Evolutionary conservation across 2,797 vertebrate species (phyloP).

Genomic region (Centropyge bicolor): DNA sequence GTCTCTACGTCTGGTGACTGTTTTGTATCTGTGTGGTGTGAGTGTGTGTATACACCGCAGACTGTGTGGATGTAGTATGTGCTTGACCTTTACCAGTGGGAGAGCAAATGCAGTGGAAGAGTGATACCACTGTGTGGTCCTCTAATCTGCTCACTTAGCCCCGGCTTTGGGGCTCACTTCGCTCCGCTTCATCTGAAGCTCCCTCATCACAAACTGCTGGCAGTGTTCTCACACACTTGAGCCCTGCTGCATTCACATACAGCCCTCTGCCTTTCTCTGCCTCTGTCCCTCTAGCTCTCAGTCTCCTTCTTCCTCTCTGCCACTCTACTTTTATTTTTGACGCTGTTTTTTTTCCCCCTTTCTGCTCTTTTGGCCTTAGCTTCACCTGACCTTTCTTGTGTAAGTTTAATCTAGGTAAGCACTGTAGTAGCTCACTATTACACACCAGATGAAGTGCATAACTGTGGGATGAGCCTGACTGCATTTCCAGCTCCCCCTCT

Average conservation of each 20-base stretch:
- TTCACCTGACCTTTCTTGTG: constrained; percentile 21
- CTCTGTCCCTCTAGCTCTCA: not conserved
- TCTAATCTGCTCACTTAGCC: constrained; percentile 75
- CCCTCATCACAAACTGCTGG: constrained; percentile 63
- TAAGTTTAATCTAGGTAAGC: constrained; percentile 31
- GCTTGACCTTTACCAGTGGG: constrained; percentile 61
- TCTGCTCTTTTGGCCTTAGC: not conserved
- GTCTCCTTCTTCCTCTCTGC: not conserved
- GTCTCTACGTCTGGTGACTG: constrained; percentile 19
- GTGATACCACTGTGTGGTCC: constrained; percentile 49
- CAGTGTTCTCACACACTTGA: constrained; percentile 13
- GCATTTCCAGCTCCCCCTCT: constrained; percentile 12
- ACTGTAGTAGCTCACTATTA: constrained; percentile 17
- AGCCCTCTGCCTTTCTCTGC: not conserved
- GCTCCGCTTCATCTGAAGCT: constrained; percentile 66
- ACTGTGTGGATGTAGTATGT: constrained; percentile 40
- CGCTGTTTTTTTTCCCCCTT: not conserved
- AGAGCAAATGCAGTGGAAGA: constrained; percentile 51
- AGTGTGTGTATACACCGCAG: not conserved
- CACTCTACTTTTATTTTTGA: not conserved
- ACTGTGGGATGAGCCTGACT: constrained; percentile 27
- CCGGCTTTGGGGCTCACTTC: constrained; percentile 64
- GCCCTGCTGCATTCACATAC: constrained; percentile 13
- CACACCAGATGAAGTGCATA: constrained; percentile 20
- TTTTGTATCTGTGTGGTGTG: not conserved